These are phyloP conservation scores for Phanerotoma sp. DNA, from an alignment of 2,888 invertebrate species.

Conservation along the genomic window DNA sequence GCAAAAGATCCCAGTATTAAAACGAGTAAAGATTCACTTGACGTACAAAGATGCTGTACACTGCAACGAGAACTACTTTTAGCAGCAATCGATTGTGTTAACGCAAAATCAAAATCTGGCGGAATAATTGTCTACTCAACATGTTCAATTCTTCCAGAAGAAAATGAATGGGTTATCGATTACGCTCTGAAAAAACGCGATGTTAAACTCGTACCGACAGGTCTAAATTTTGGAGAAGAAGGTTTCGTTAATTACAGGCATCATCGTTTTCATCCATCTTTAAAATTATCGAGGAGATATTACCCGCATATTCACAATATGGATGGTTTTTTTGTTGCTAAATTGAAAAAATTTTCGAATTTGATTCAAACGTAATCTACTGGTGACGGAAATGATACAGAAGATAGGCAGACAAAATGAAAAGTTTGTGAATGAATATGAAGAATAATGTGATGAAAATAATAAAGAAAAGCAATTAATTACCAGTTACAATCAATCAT, in stretches of 20 bases:
- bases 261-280: conserved; percentile 83
- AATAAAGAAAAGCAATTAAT: too few relatives aligned
- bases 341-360: conserved; percentile 95
- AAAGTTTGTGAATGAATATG: neutral
- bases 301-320: conserved; percentile 99
- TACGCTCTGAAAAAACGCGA: conserved; percentile 91
- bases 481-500: too few relatives aligned
- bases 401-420: conserved; percentile 19
- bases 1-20: conserved; percentile 98
- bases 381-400: conserved; percentile 34
- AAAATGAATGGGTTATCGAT: conserved; percentile 97
- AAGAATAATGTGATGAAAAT: neutral
- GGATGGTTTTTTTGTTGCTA: conserved; percentile 99
- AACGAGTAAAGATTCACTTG: conserved; percentile 83
- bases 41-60: conserved; percentile 88
- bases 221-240: conserved; percentile 92
- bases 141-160: conserved; percentile 96
- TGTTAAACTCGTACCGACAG: conserved; percentile 91
- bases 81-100: conserved; percentile 95
- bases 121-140: conserved; percentile 98
- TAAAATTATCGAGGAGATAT: conserved; percentile 86
- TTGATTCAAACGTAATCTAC: conserved; percentile 60
- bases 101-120: conserved; percentile 88
- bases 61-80: conserved; percentile 89
- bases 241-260: conserved; percentile 90